Evolutionary conservation across 2,888 invertebrate genomes (phyloP).

Genomic region (Uropetala carovei): DNA sequence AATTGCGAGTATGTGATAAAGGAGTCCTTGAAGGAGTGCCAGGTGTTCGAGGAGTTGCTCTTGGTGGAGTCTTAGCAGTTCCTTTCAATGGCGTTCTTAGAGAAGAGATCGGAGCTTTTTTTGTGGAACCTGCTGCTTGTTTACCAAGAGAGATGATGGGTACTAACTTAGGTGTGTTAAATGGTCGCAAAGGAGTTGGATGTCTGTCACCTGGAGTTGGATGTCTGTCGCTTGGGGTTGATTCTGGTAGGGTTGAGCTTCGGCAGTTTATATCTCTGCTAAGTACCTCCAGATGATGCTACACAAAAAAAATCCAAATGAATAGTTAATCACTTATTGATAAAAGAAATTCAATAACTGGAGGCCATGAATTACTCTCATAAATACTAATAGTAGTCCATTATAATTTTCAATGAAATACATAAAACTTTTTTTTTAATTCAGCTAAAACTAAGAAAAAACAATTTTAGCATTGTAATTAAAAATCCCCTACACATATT

Average conservation of each 20-base stretch:
- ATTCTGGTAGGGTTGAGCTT: slow-evolving; percentile 42
- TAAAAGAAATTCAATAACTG: no score
- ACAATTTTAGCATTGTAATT: no score
- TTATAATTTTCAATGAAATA: no score
- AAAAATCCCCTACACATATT: no score
- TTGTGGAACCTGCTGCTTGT: not conserved
- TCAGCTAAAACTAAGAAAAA: no score
- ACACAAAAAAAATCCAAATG: not conserved
- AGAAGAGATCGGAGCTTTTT: not conserved
- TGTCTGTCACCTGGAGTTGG: not conserved
- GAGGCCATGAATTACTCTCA: no score
- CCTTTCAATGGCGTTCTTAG: slow-evolving; percentile 5
- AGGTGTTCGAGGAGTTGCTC: not conserved
- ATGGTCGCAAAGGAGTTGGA: slow-evolving; percentile 49
- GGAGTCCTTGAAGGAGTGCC: slow-evolving; percentile 38
- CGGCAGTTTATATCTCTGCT: slow-evolving; percentile 30
- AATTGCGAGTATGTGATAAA: not conserved
- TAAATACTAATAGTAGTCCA: no score
- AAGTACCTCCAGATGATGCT: slow-evolving; percentile 29
- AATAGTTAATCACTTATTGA: not conserved
- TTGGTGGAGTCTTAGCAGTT: slow-evolving; percentile 17
- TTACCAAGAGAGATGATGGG: not conserved
- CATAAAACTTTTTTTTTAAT: no score
- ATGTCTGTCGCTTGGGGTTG: not conserved
- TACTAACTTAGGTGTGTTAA: not conserved